Percentiles rank a stretch among this genome's conserved stretches.
These are phyloP conservation scores for Cardinalis cardinalis DNA, from an alignment of 2,113 vertebrate genomes.

Conservation along the genomic window DNA sequence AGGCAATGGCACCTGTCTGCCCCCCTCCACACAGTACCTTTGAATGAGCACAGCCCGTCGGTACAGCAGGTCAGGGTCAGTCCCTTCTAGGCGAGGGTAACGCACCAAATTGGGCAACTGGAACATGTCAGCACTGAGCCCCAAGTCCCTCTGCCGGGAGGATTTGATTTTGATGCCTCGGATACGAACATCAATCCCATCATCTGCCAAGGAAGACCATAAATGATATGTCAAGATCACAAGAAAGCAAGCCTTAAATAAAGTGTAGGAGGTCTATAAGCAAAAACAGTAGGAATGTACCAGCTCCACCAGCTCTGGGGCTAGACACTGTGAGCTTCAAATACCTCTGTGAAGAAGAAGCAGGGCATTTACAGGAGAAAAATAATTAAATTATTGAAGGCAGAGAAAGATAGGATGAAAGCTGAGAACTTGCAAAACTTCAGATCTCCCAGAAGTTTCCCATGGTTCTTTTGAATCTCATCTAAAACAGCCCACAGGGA, in stretches of 20 bases:
- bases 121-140: constrained; percentile 93
- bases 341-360: not conserved
- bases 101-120: constrained; percentile 91
- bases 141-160: constrained; percentile 89
- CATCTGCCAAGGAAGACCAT: constrained; percentile 73
- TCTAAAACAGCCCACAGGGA: not conserved
- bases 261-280: fast-evolving
- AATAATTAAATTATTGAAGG: not conserved
- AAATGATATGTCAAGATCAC: not conserved
- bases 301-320: not conserved
- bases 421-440: not conserved
- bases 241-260: not conserved
- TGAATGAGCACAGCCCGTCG: constrained; percentile 88
- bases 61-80: constrained; percentile 87
- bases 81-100: constrained; percentile 94
- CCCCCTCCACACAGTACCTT: constrained; percentile 72
- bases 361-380: not conserved
- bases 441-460: not conserved
- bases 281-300: not conserved
- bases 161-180: constrained; percentile 96
- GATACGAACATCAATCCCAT: constrained; percentile 94
- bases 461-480: not conserved
- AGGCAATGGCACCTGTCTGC: not conserved
- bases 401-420: not conserved
- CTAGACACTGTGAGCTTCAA: not conserved